A percentile compares a stretch with the other conserved stretches of the same genome.
phyloP scores from a whole-genome alignment of 1,140 invertebrate species.

The Tetragonula clypearis region DNA sequence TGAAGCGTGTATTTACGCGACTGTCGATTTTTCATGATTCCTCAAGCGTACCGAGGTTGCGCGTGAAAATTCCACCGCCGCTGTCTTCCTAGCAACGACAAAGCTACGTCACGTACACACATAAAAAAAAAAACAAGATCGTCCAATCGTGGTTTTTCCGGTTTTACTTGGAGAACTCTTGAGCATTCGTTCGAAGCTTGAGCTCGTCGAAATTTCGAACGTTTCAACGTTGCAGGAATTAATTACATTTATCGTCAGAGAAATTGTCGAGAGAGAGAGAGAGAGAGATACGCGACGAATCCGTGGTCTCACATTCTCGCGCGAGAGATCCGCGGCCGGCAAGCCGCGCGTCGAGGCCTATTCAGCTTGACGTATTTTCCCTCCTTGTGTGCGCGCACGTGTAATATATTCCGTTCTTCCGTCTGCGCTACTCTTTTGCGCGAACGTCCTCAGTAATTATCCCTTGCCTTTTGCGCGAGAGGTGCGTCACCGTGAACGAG shows the following conservation, averaged over 20 bases:
- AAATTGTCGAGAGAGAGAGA: conserved; percentile 5
- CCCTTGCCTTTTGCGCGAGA: conserved; percentile 47
- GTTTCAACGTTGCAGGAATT: neutral
- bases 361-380: conserved; percentile 38
- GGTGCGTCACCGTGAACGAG: conserved; percentile 17
- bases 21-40: neutral
- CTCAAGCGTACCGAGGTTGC: neutral
- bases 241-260: neutral
- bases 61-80: neutral
- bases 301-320: neutral
- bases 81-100: neutral
- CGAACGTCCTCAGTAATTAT: conserved; percentile 53
- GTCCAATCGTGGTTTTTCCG: neutral
- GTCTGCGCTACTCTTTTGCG: conserved; percentile 24
- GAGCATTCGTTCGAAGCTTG: neutral
- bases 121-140: neutral
- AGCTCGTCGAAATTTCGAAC: neutral
- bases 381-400: conserved; percentile 25
- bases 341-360: conserved; percentile 29
- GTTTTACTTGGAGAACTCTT: neutral
- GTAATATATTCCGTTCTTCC: conserved; percentile 55
- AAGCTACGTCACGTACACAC: neutral
- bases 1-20: neutral
- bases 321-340: neutral
- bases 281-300: neutral